A percentile compares a stretch with the other conserved stretches of the same genome.
Conservation (phyloP, 2,113 vertebrate species). For the Pollachius pollachius region DNA sequence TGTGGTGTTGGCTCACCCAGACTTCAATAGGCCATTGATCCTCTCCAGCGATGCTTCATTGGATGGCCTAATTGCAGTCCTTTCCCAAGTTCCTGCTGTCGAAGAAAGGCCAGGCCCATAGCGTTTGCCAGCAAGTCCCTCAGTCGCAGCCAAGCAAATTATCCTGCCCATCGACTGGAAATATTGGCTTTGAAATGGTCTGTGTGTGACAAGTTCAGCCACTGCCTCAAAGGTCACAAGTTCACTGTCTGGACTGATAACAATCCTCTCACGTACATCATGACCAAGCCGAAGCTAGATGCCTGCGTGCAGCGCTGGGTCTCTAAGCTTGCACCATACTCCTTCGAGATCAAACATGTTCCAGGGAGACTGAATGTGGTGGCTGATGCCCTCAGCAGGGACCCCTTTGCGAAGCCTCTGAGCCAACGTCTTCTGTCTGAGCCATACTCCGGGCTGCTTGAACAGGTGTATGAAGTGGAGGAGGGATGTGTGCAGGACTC, state of each 20-base stretch:
- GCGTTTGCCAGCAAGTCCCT: slow-evolving; percentile 19
- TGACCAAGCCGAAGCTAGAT: slow-evolving; percentile 15
- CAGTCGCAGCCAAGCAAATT: background rate
- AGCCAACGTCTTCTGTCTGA: background rate
- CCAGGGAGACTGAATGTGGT: background rate
- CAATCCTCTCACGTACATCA: slow-evolving; percentile 11
- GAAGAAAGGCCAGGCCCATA: background rate
- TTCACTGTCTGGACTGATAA: slow-evolving; percentile 21
- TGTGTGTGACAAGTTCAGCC: slow-evolving; percentile 1
- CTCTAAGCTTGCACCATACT: slow-evolving; percentile 11
- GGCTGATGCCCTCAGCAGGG: background rate
- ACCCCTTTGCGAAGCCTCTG: slow-evolving; percentile 1
- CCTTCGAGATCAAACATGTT: slow-evolving; percentile 11
- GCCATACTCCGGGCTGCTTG: background rate
- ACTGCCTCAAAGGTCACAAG: slow-evolving; percentile 14
- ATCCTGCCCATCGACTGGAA: no score
- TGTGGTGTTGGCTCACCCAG: background rate
- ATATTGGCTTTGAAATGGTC: no score
- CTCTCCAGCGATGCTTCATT: background rate
- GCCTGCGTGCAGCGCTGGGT: slow-evolving; percentile 26
- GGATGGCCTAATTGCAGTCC: background rate
- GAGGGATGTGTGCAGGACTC: background rate
- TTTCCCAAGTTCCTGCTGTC: background rate
- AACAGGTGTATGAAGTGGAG: background rate
- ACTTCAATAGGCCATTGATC: background rate